Evolutionary conservation across 2,113 vertebrate species (phyloP).

Genomic region (Puntigrus tetrazona): DNA sequence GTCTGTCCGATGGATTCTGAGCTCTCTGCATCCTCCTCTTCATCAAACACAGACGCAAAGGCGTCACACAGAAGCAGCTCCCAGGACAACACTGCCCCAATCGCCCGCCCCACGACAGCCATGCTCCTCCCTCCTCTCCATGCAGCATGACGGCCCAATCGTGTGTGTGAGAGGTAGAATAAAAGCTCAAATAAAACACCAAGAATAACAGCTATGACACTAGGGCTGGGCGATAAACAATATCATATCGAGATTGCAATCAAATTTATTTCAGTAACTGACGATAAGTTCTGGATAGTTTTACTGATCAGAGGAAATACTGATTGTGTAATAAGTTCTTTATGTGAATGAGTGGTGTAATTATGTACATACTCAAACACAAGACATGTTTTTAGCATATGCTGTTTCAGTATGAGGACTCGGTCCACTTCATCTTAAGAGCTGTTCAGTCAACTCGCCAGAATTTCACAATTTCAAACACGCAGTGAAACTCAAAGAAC

Average conservation of each 20-base stretch:
- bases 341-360: neutral
- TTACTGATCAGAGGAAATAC: neutral
- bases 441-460: neutral
- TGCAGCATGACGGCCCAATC: conserved; percentile 85
- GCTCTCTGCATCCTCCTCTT: conserved; percentile 50
- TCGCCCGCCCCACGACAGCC: conserved; percentile 93
- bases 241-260: no score
- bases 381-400: neutral
- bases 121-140: conserved; percentile 87
- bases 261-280: no score
- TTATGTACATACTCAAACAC: neutral
- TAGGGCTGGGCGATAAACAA: no score
- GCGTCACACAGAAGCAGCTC: conserved; percentile 77
- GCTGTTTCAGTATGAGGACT: no score
- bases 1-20: conserved; percentile 75
- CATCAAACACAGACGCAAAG: conserved; percentile 67
- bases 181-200: neutral
- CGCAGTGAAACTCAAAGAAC: no score
- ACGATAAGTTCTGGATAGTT: no score
- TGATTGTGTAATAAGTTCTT: neutral
- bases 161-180: conserved; percentile 90
- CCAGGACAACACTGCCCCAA: conserved; percentile 78
- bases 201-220: no score
- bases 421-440: no score
- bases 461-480: neutral